Base-by-base conservation (phyloP, 2,888 invertebrate species). In the Chydorus sphaericus region DNA sequence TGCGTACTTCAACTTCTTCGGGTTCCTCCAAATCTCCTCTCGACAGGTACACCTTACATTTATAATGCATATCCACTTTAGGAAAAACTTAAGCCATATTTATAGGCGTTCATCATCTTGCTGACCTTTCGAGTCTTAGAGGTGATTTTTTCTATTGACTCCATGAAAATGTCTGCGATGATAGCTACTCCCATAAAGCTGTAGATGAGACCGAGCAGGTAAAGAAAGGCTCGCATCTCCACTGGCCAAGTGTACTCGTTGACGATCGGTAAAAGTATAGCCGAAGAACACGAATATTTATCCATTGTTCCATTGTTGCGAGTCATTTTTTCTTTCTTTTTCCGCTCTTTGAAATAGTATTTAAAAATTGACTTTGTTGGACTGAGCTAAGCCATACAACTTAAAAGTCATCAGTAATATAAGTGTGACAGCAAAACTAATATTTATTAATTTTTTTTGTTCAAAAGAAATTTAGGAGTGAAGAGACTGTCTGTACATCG, bases 101-200 rank as follows among this genome's bases (percentile, higher is more conserved):
- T n/a, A n/a, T n/a, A n/a, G n/a, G n/a, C n/a, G n/a, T n/a, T n/a
- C n/a, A n/a, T n/a, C n/a, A n/a, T n/a, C n/a, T n/a, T 20, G 18
- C 56, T 56, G 8, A 76, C 67, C 61, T 67, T 71, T 48, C 69
- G 65, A n/a, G 72, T 75, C 62, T 70, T 71, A 60, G 73, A 73
- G 23, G 76, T 77, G 62, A 77, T 77, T 61, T 71, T 73, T 63
- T 77, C 76, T 56, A 77, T 77, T 56, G 75, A 66, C 58, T 73
- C 72, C 77, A 77, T 77, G 65, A 77, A 77, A 56, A 75, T 69
- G 62, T 77, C 76, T 14, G 77, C 76, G 23, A 76, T 71, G 61
- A 77, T 76, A 57, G 77, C 74, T 10, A 77, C 71, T 20, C 75
- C 77, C 62, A 77, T 65, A 65, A 77, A 77, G 63, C 74, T 73